Evolutionary conservation across 2,113 vertebrate species (phyloP).

Genomic region (Abramis brama): DNA sequence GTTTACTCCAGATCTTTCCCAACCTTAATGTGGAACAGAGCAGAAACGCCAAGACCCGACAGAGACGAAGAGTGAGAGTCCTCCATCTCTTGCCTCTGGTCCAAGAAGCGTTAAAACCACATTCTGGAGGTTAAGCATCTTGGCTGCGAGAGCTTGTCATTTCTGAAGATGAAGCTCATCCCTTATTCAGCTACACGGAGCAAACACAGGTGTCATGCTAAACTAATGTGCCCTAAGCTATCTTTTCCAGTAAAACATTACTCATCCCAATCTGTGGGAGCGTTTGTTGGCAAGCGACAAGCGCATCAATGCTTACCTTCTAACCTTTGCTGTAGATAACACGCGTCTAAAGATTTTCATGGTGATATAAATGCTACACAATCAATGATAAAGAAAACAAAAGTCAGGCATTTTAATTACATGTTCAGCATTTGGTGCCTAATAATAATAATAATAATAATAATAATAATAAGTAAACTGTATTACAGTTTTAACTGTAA

Average conservation of each 20-base stretch:
- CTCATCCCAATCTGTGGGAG: constrained; percentile 54
- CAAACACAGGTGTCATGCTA: constrained; percentile 46
- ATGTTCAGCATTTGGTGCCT: neutral
- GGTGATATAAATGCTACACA: neutral
- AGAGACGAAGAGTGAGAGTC: constrained; percentile 56
- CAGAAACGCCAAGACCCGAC: constrained; percentile 52
- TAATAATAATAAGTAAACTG: neutral
- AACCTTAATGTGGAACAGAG: constrained; percentile 31
- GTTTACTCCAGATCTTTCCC: neutral
- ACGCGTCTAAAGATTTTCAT: constrained; percentile 24
- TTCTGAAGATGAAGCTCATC: constrained; percentile 65
- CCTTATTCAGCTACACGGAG: constrained; percentile 48
- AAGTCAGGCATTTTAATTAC: neutral
- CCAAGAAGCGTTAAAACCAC: constrained; percentile 60
- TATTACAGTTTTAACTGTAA: neutral
- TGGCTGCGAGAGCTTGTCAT: constrained; percentile 63
- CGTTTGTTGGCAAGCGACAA: constrained; percentile 30
- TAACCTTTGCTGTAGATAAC: constrained; percentile 26
- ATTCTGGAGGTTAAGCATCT: constrained; percentile 65
- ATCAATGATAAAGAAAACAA: neutral
- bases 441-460: neutral
- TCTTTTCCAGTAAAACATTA: constrained; percentile 41
- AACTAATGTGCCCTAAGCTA: constrained; percentile 52
- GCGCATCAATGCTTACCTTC: constrained; percentile 13
- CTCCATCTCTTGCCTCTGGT: constrained; percentile 50